phyloP scores from a whole-genome alignment of 2,113 vertebrate genomes.

The Brevimyrus niger region DNA sequence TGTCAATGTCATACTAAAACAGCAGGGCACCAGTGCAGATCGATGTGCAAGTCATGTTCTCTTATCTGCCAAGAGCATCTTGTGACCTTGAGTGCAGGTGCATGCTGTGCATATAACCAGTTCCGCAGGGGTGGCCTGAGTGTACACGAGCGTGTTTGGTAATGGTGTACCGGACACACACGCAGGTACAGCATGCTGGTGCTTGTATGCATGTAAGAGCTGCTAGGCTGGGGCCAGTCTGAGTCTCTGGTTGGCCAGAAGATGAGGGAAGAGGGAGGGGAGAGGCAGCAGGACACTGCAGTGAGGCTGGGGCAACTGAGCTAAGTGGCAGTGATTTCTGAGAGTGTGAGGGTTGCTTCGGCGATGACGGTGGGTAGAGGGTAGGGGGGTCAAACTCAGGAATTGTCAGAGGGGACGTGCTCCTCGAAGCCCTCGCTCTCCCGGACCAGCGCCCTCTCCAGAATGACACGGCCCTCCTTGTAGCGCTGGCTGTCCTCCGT shows the following conservation, averaged over 20 bases:
- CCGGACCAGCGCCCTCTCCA: conserved; percentile 88
- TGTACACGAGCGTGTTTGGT: neutral
- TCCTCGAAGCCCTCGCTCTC: conserved; percentile 93
- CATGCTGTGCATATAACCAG: neutral
- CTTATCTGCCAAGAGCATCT: neutral
- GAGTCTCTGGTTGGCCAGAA: conserved; percentile 26
- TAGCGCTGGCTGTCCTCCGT: conserved; percentile 98
- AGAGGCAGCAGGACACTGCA: neutral
- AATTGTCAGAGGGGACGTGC: conserved; percentile 79
- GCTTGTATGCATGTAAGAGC: conserved; percentile 21
- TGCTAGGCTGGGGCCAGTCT: conserved; percentile 5
- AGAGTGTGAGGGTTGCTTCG: neutral
- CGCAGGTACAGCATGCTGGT: neutral
- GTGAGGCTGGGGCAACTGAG: neutral
- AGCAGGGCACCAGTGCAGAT: neutral
- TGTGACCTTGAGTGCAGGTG: neutral
- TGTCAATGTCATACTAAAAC: neutral
- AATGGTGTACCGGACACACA: neutral
- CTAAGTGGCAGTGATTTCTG: conserved; percentile 7
- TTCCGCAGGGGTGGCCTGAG: neutral
- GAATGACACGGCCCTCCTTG: conserved; percentile 93
- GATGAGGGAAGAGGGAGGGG: conserved; percentile 21
- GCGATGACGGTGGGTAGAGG: neutral
- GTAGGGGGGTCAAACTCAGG: conserved; percentile 55
- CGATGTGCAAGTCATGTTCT: neutral